Evolutionary conservation across 2,888 invertebrate genomes (phyloP).

Genomic region (Chrysolina oricalcia): DNA sequence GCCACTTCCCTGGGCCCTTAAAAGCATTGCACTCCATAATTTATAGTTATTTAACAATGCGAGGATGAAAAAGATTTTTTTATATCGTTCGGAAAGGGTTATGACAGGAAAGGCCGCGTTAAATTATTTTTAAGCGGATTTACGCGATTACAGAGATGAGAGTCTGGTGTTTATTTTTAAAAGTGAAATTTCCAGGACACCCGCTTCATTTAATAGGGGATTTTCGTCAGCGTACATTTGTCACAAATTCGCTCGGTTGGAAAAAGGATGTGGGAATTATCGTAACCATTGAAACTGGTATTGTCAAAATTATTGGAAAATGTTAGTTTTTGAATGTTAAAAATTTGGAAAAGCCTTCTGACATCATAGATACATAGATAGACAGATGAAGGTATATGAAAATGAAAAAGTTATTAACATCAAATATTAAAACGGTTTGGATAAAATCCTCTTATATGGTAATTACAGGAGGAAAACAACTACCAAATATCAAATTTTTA

Average conservation of each 20-base stretch:
- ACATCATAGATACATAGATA: too few relatives aligned
- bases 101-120: slow-evolving; percentile 33
- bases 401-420: too few relatives aligned
- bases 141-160: slow-evolving; percentile 60
- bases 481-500: too few relatives aligned
- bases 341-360: too few relatives aligned
- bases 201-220: slow-evolving; percentile 36
- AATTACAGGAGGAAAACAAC: too few relatives aligned
- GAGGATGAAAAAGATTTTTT: slow-evolving; percentile 35
- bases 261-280: not conserved
- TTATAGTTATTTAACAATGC: slow-evolving; percentile 64
- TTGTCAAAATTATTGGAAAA: too few relatives aligned
- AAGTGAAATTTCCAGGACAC: slow-evolving; percentile 47
- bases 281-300: not conserved
- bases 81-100: slow-evolving; percentile 43
- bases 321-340: too few relatives aligned
- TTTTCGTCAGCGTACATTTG: slow-evolving; percentile 8
- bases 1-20: slow-evolving; percentile 60
- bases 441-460: too few relatives aligned
- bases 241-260: not conserved
- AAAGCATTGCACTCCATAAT: slow-evolving; percentile 66
- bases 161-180: slow-evolving; percentile 56
- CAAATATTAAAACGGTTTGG: too few relatives aligned
- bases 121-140: slow-evolving; percentile 59
- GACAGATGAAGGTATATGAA: too few relatives aligned